Evolutionary conservation across 2,797 vertebrate genomes (phyloP).

Genomic region (Xyrichtys novacula): DNA sequence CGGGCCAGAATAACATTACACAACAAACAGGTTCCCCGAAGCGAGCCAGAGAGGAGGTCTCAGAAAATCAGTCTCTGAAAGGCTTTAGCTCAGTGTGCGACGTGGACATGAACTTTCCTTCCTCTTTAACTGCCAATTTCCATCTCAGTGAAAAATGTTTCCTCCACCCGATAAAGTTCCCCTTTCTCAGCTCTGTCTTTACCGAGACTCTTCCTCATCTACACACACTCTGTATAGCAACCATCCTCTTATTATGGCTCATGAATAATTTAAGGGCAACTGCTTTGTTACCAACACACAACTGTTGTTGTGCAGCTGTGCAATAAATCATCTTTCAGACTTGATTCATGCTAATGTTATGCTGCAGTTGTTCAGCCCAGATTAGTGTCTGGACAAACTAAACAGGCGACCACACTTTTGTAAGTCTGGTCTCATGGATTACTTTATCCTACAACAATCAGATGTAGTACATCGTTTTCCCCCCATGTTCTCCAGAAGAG

Average conservation of each 20-base stretch:
- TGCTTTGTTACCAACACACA: conserved; percentile 60
- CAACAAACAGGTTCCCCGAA: conserved; percentile 71
- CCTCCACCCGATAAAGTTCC: conserved; percentile 17
- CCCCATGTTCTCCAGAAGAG: background rate
- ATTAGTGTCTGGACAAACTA: conserved; percentile 51
- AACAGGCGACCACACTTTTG: conserved; percentile 26
- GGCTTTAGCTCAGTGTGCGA: conserved; percentile 28
- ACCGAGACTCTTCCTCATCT: conserved; percentile 26
- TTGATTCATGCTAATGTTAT: conserved; percentile 66
- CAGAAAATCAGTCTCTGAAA: conserved; percentile 40
- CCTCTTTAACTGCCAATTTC: conserved; percentile 40
- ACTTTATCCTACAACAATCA: conserved; percentile 6
- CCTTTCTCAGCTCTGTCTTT: conserved; percentile 12
- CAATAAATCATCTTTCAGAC: conserved; percentile 59
- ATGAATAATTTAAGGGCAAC: conserved; percentile 67
- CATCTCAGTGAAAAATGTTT: conserved; percentile 49
- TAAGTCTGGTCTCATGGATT: conserved; percentile 32
- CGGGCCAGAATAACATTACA: conserved; percentile 67
- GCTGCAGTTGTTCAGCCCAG: conserved; percentile 45
- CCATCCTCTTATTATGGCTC: conserved; percentile 61
- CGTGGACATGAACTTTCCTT: conserved; percentile 30
- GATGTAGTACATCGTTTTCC: conserved; percentile 13
- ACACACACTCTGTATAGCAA: conserved; percentile 30
- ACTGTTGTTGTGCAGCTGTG: conserved; percentile 47
- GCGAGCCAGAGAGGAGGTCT: conserved; percentile 47